Base-by-base conservation (phyloP, 2,113 vertebrate species). In the Penelope pileata region DNA sequence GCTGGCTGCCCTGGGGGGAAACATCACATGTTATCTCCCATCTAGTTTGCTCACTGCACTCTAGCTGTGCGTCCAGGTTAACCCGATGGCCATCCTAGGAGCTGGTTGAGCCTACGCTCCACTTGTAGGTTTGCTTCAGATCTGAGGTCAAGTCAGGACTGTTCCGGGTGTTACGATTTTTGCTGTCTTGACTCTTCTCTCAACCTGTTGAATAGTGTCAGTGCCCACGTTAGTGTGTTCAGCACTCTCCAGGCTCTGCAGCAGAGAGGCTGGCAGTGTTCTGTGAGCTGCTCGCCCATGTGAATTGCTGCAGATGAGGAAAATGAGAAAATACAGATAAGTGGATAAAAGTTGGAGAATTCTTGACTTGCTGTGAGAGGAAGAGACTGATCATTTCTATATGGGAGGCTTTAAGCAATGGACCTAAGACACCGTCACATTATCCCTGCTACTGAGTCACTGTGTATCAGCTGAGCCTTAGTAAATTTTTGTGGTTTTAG, bases 81-180 rank as follows among this genome's bases (percentile, higher is more conserved):
- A 50, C 32, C 7, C 16, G 3, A 0, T 26, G 32, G 32, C 56
- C 42, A 15, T 29, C 6, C 3, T 26, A 42, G 7, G 43, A 40
- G 16, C 1, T 5, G 4, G 8, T 27, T 1, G 2, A 18, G 36
- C 80, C 36, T 0, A 0, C 9, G 27, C 6, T 29, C 34, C 19
- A 24, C 36, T 30, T 36, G 27, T 47, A 77, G 43, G 21, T 15
- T 30, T 36, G 12, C 6, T 29, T 30, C 14, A 62, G 54, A 16
- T 19, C 7, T 10, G 24, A 38, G 26, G 29, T 68, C 12, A 32
- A 29, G 8, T 62, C 14, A 16, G 19, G 60, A 60, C 43, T 36
- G 43, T 34, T 76, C 19, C 17, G 32, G 16, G 23, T 56, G 18
- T 15, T 54, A 42, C n/a, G 38, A 13, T 24, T 77, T 47, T 38